A percentile compares a stretch with the other conserved stretches of the same genome.
These are phyloP conservation scores for Drosophila kepulauana DNA, from an alignment of 1,140 invertebrate genomes.

Conservation along the genomic window DNA sequence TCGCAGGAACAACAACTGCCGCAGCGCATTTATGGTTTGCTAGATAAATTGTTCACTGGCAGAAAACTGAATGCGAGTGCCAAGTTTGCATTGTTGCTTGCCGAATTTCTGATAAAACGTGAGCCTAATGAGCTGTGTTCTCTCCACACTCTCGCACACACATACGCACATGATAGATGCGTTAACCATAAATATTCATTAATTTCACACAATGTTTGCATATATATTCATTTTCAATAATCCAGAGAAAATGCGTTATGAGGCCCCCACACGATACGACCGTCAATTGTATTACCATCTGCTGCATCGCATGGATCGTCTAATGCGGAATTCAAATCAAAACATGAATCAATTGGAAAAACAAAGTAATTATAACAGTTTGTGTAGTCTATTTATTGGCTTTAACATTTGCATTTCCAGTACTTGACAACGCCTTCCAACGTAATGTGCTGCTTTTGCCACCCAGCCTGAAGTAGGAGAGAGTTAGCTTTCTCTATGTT, in stretches of 20 bases:
- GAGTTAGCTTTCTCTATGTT: too few species aligned
- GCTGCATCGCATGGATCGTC: slow-evolving; percentile 59
- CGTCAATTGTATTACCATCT: slow-evolving; percentile 70
- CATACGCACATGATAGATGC: slow-evolving; percentile 40
- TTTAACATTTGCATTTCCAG: slow-evolving; percentile 37
- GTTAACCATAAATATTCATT: slow-evolving; percentile 37
- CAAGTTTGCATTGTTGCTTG: slow-evolving; percentile 63
- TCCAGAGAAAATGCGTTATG: slow-evolving; percentile 73
- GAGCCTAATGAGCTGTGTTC: slow-evolving; percentile 59
- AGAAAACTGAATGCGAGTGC: slow-evolving; percentile 56
- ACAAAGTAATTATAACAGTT: slow-evolving; percentile 41
- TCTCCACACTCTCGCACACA: slow-evolving; percentile 5
- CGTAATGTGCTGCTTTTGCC: slow-evolving; percentile 59
- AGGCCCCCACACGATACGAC: slow-evolving; percentile 66
- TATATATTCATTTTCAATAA: slow-evolving; percentile 18
- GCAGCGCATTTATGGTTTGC: slow-evolving; percentile 57
- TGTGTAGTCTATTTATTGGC: not conserved
- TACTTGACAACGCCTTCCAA: slow-evolving; percentile 62
- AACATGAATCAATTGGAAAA: slow-evolving; percentile 21
- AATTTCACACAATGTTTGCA: slow-evolving; percentile 47
- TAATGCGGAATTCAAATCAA: slow-evolving; percentile 24
- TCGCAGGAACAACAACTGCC: slow-evolving; percentile 52
- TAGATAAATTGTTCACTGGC: slow-evolving; percentile 55
- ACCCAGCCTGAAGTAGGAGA: slow-evolving; percentile 40
- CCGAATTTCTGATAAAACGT: slow-evolving; percentile 78